Percentiles rank a stretch among this genome's conserved stretches.
These are phyloP conservation scores for Eubasilissa regina DNA, from an alignment of 1,140 invertebrate genomes.

Conservation along the genomic window DNA sequence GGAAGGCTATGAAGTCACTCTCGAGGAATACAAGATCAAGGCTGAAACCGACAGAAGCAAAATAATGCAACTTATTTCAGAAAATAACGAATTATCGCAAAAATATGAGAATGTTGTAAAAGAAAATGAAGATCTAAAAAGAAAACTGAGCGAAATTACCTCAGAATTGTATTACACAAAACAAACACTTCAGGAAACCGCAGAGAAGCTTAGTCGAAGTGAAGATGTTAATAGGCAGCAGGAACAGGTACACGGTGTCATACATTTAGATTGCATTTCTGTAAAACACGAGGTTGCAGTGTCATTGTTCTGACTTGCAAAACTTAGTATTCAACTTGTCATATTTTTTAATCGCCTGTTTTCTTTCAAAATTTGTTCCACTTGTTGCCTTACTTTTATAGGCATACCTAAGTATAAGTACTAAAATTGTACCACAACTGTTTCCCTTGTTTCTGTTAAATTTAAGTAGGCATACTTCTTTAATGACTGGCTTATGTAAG, in stretches of 20 bases:
- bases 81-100: constrained; percentile 7
- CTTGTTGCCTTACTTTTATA: no score
- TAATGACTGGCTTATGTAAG: no score
- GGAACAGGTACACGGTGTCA: constrained; percentile 52
- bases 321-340: no score
- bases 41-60: constrained; percentile 35
- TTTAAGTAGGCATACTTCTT: no score
- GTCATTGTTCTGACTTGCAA: neutral
- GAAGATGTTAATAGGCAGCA: constrained; percentile 48
- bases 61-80: constrained; percentile 27
- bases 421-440: no score
- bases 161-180: constrained; percentile 37
- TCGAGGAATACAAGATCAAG: constrained; percentile 43
- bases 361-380: no score
- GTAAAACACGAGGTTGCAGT: neutral
- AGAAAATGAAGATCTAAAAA: constrained; percentile 38
- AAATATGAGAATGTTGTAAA: constrained; percentile 62
- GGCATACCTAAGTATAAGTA: no score
- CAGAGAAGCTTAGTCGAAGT: constrained; percentile 13
- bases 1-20: constrained; percentile 51
- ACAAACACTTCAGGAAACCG: constrained; percentile 34
- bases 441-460: no score
- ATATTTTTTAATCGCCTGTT: no score
- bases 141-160: constrained; percentile 24
- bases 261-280: no score